Evolutionary conservation across 2,888 invertebrate species (phyloP), one percentile per base, ranked within the genome.

Genomic region (Mellilla xanthometata): DNA sequence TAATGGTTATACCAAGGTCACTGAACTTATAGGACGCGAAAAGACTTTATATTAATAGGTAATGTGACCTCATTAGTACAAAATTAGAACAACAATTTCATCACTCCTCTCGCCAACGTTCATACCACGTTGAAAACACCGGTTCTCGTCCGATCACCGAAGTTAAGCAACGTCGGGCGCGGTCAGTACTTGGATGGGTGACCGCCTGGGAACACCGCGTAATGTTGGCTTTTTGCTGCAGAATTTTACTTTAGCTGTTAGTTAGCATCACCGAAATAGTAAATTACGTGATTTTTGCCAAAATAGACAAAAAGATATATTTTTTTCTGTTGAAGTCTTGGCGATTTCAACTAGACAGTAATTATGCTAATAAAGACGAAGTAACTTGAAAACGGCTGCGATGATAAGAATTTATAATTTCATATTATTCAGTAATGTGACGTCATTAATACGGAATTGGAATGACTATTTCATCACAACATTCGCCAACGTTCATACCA

Each of bases 111-210:
- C 58, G 72, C 72, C 75, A 78, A 76, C 74, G 74, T 72, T 70
- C 76, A 78, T 75, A 76, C 73, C 68, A 76, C 65, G 74, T 74
- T 79, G 79, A 81, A 81, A 52, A 75, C 77, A 81, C 81, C 81
- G 81, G 82, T 82, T 82, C 81, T 82, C 81, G 81, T 81, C 81
- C 76, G 81, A 81, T 80, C 81, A 81, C 81, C 80, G 80, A 81
- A 83, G 78, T 81, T 75, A 81, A 80, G 80, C 79, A 79, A 76
- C 78, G 72, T 81, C 73, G 80, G 81, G 81, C 78, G 78, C 63
- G 75, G 74, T 76, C 78, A 80, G 80, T 81, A 81, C 77, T 78
- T 81, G 77, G 78, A 84, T 83, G 83, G 82, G 81, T 83, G 82
- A 83, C 83, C 79, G 80, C 79, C 72, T 77, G 74, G 76, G 66